Conservation (phyloP, 2,888 invertebrate species). For the Melanchra persicariae region DNA sequence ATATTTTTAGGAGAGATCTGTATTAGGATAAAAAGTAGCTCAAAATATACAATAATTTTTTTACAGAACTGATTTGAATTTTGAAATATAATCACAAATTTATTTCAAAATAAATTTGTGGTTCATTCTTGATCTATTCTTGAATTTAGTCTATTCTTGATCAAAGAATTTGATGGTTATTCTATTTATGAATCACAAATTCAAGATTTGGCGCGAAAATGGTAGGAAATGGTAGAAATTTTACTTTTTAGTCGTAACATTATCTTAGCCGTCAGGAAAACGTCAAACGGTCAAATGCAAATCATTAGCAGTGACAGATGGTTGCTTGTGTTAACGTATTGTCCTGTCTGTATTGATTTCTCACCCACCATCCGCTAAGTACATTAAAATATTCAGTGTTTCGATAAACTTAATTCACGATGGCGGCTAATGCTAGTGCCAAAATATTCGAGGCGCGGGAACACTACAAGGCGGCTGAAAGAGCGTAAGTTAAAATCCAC, state of each 20-base stretch:
- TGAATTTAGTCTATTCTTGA: too few species aligned
- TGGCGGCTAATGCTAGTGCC: conserved; percentile 89
- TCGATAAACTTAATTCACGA: conserved; percentile 45
- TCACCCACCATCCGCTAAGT: conserved; percentile 9
- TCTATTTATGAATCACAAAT: background rate
- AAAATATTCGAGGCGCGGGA: conserved; percentile 95
- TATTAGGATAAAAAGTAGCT: too few species aligned
- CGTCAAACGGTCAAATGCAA: conserved; percentile 27
- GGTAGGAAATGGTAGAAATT: conserved; percentile 14
- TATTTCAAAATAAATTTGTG: too few species aligned
- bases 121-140: too few species aligned
- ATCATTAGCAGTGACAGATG: conserved; percentile 6
- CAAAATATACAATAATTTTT: too few species aligned
- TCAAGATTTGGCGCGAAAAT: background rate
- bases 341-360: conserved; percentile 57
- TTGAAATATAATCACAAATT: too few species aligned
- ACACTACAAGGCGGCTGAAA: conserved; percentile 95
- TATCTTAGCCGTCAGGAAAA: conserved; percentile 6
- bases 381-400: conserved; percentile 9
- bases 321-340: conserved; percentile 25
- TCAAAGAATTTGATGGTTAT: too few species aligned
- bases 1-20: too few species aligned
- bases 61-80: too few species aligned
- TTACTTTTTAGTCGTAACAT: conserved; percentile 5
- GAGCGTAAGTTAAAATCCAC: conserved; percentile 91